Percentiles rank a stretch among this genome's conserved stretches.
Evolutionary conservation across 2,113 vertebrate species (phyloP).

Genomic region (Periophthalmodon schlosseri): DNA sequence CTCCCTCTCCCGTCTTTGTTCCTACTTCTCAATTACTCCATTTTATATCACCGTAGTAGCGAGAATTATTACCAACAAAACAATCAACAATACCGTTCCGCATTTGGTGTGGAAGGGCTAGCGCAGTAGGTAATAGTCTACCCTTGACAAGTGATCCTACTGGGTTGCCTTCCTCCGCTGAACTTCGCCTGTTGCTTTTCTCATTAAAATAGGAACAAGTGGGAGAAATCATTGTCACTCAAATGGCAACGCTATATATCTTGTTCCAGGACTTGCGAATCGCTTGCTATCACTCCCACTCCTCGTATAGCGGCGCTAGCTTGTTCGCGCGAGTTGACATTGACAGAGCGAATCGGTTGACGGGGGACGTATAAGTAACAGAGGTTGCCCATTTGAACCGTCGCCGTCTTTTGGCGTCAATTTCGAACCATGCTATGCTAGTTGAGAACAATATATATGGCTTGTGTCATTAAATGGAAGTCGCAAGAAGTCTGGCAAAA

Average conservation of each 20-base stretch:
- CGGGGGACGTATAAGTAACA: background rate
- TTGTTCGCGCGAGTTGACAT: conserved; percentile 8
- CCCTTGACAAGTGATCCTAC: conserved; percentile 31
- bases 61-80: background rate
- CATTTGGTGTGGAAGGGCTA: conserved; percentile 9
- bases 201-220: conserved; percentile 64
- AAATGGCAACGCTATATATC: conserved; percentile 35
- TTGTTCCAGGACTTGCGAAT: conserved; percentile 19
- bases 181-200: conserved; percentile 33
- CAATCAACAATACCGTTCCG: background rate
- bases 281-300: conserved; percentile 15
- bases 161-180: conserved; percentile 31
- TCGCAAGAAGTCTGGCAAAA: background rate
- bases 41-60: background rate
- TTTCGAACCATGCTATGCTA: background rate
- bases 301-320: background rate
- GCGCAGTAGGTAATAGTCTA: conserved; percentile 20
- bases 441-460: background rate
- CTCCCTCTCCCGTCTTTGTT: background rate
- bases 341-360: background rate
- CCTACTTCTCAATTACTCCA: background rate
- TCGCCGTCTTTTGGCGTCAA: background rate
- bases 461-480: background rate
- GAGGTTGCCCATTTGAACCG: background rate
- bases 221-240: conserved; percentile 58